Evolutionary conservation across 2,113 vertebrate genomes (phyloP).

Genomic region (Piaya cayana): DNA sequence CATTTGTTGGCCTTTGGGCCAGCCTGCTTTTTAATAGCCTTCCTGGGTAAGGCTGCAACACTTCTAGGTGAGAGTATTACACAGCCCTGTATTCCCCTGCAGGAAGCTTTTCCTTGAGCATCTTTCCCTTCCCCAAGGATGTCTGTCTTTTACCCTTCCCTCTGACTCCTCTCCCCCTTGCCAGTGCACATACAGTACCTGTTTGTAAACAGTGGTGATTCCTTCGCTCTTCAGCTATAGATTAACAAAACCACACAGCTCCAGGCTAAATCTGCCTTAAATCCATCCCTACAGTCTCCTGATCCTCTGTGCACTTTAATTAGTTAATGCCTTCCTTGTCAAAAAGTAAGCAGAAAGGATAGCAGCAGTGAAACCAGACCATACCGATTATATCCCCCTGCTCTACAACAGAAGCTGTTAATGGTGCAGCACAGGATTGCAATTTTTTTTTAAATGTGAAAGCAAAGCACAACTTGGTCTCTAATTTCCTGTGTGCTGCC

Average conservation of each 20-base stretch:
- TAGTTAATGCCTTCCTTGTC: background rate
- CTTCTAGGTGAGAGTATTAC: background rate
- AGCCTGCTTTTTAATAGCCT: background rate
- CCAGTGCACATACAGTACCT: fast-evolving
- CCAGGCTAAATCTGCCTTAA: background rate
- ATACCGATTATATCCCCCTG: background rate
- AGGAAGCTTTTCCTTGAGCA: background rate
- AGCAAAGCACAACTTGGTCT: background rate
- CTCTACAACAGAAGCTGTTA: background rate
- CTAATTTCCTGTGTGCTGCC: background rate
- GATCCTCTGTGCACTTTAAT: background rate
- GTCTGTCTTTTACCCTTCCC: background rate
- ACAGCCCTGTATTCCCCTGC: background rate
- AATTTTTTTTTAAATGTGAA: background rate
- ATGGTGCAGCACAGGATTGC: background rate
- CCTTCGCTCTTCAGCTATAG: background rate
- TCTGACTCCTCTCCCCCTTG: background rate
- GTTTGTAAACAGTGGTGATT: fast-evolving
- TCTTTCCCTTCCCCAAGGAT: background rate
- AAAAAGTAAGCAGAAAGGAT: background rate
- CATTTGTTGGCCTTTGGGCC: background rate
- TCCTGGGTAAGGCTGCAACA: fast-evolving
- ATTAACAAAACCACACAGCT: background rate
- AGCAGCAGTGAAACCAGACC: background rate
- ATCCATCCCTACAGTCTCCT: background rate